A percentile compares a stretch with the other conserved stretches of the same genome.
These are phyloP conservation scores for Drosophila borealis DNA, from an alignment of 2,888 invertebrate species.

Conservation along the genomic window DNA sequence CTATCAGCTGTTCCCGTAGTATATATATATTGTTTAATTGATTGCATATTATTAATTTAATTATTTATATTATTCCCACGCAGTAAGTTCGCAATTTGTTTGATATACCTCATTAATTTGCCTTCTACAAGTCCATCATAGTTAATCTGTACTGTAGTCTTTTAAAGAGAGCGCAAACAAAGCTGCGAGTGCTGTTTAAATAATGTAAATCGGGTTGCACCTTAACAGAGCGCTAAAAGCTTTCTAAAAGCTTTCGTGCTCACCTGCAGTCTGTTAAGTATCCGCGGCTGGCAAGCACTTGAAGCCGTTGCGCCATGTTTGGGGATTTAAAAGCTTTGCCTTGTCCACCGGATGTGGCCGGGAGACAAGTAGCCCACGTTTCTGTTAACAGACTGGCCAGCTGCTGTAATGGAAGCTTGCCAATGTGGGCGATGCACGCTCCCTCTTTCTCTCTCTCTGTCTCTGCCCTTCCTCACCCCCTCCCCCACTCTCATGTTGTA, in stretches of 20 bases:
- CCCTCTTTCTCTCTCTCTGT: background rate
- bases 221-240: slow-evolving; percentile 73
- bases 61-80: background rate
- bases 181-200: slow-evolving; percentile 67
- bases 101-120: background rate
- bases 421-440: background rate
- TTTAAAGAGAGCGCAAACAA: slow-evolving; percentile 44
- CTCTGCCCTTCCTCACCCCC: background rate
- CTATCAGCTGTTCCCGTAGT: no score
- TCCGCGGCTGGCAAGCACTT: slow-evolving; percentile 32
- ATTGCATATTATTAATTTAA: background rate
- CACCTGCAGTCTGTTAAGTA: slow-evolving; percentile 62
- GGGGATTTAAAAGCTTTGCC: slow-evolving; percentile 70
- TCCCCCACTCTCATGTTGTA: background rate
- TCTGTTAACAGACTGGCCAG: slow-evolving; percentile 64
- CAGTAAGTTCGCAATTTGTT: no score
- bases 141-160: slow-evolving; percentile 48
- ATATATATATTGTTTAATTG: background rate
- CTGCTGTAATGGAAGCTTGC: slow-evolving; percentile 52
- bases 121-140: slow-evolving; percentile 2
- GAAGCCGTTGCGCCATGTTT: slow-evolving; percentile 30
- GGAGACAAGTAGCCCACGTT: slow-evolving; percentile 16
- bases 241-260: slow-evolving; percentile 58
- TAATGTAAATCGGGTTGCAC: slow-evolving; percentile 66
- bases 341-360: slow-evolving; percentile 72